Evolutionary conservation across 2,888 invertebrate genomes (phyloP), one percentile per base, ranked within the genome.

Genomic region (Nowickia ferox): DNA sequence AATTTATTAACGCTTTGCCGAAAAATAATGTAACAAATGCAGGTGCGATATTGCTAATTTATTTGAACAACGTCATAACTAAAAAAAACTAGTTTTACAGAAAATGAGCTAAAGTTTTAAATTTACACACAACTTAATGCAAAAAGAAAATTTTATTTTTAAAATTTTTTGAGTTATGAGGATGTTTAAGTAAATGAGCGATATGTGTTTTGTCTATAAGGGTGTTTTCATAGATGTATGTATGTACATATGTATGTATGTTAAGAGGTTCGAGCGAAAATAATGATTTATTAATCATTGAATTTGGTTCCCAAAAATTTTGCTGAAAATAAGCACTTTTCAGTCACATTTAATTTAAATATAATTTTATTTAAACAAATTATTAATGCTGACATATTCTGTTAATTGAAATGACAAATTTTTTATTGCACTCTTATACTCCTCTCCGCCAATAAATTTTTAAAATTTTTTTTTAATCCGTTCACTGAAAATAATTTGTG

Each of bases 401-500:
- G 2, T 19, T 17, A 59, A 69, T 57, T 68, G 42, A 46, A 78
- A 61, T 61, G n/a, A 22, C 30, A 30, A 9, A 4, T 42, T 30
- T 66, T 66, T 15, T 63, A 48, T 38, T 51, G 13, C 15, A 46
- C 38, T 30, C 17, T 40, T n/a, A 10, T 68, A 42, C 42, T 69
- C 55, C 5, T 30, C 42, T 40, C 15, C 19, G 17, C 10, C 30
- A 46, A 44, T 46, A 22, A 57, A 55, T 11, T 19, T 63, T n/a
- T 42, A 2, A 15, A n/a, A 48, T 15, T 44, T 76, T 13, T 48
- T 75, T 51, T 63, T 2, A 61, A 15, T 15, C 40, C 55, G 46
- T 55, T 63, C 53, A 46, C 44, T 55, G 38, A 63, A 71, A 6
- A 53, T n/a, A 61, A 51, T 55, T 71, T 44, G 30, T 10, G 44